Percentiles rank a stretch among this genome's conserved stretches.
Conservation (phyloP, 1,140 invertebrate species). For the Ips typographus region DNA sequence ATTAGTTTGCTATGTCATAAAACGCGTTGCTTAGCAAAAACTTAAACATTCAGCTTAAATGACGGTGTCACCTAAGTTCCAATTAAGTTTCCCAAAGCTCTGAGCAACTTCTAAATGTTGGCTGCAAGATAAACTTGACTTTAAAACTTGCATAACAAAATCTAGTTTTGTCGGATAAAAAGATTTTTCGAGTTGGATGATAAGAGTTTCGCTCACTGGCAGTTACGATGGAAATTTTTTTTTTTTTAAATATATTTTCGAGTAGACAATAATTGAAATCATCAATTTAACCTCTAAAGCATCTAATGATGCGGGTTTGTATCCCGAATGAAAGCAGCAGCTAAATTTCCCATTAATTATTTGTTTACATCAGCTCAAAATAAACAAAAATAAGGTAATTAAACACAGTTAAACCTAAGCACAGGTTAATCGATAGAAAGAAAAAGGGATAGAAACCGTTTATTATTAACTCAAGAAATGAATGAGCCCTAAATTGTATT, state of each 20-base stretch:
- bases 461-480: conserved; percentile 23
- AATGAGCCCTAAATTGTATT: conserved; percentile 10
- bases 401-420: conserved; percentile 20
- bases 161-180: conserved; percentile 17
- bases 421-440: not conserved
- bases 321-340: conserved; percentile 11
- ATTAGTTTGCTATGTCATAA: conserved; percentile 6
- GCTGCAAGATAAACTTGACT: conserved; percentile 13
- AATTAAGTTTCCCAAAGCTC: conserved; percentile 17
- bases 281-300: conserved; percentile 5
- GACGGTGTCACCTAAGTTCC: conserved; percentile 16
- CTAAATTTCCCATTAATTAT: conserved; percentile 12
- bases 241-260: not conserved
- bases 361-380: conserved; percentile 2
- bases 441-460: conserved; percentile 10
- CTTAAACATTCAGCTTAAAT: conserved; percentile 14
- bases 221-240: not conserved
- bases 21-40: conserved; percentile 14
- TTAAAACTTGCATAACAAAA: conserved; percentile 22
- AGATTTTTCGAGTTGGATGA: conserved; percentile 19
- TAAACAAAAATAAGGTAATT: conserved; percentile 23
- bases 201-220: conserved; percentile 1
- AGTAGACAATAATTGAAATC: not conserved
- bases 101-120: conserved; percentile 20
- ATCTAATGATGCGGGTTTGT: not conserved